Percentiles rank a stretch among this genome's conserved stretches.
Conservation (phyloP, 2,888 invertebrate species). For the Euclidia mi region DNA sequence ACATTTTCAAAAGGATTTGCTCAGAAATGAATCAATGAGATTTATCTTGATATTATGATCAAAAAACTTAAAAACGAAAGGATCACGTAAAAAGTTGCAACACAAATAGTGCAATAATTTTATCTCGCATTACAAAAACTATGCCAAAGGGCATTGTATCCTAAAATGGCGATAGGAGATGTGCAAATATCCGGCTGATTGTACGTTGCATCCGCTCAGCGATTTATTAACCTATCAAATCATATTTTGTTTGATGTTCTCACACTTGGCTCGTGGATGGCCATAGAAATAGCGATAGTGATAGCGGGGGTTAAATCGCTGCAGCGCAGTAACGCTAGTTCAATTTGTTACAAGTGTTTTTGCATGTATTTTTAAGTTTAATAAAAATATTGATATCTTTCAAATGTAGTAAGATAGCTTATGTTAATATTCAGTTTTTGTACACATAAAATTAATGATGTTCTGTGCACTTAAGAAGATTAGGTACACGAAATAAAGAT, state of each 20-base stretch:
- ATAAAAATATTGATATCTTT: too few relatives aligned
- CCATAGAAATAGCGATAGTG: slow-evolving; percentile 49
- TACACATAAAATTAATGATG: too few relatives aligned
- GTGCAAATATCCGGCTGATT: slow-evolving; percentile 73
- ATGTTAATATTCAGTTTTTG: too few relatives aligned
- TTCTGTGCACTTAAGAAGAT: too few relatives aligned
- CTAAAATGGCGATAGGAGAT: slow-evolving; percentile 64
- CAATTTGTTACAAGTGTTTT: too few relatives aligned
- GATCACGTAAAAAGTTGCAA: slow-evolving; percentile 3
- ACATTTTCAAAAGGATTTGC: too few relatives aligned
- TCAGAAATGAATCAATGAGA: too few relatives aligned
- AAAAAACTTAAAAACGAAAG: background rate
- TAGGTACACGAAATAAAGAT: too few relatives aligned
- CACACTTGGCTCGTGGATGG: slow-evolving; percentile 69
- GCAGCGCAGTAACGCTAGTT: too few relatives aligned
- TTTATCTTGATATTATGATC: too few relatives aligned
- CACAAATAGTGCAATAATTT: slow-evolving; percentile 11
- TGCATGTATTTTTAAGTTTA: too few relatives aligned
- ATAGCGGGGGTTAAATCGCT: background rate
- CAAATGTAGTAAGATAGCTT: too few relatives aligned
- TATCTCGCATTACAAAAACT: slow-evolving; percentile 51
- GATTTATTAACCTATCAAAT: slow-evolving; percentile 75
- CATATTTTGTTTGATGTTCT: slow-evolving; percentile 86
- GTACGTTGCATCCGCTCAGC: slow-evolving; percentile 47
- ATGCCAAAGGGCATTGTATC: slow-evolving; percentile 53